A percentile compares a stretch with the other conserved stretches of the same genome.
Evolutionary conservation across 2,888 invertebrate genomes (phyloP).

Genomic region (Enchytraeus crypticus): DNA sequence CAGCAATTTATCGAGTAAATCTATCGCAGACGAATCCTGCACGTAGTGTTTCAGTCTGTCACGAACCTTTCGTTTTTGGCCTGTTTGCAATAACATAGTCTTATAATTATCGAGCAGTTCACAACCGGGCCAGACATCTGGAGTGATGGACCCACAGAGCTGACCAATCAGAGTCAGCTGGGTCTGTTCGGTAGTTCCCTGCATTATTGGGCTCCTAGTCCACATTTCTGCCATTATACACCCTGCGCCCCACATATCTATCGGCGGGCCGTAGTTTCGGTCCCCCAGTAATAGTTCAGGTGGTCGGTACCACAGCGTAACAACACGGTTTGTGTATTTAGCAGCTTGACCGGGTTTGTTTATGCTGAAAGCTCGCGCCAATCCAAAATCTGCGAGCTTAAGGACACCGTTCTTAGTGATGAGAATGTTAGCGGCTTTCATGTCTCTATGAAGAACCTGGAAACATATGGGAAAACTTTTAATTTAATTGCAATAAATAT

Average conservation of each 20-base stretch:
- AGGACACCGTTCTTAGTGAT: constrained; percentile 79
- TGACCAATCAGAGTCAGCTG: constrained; percentile 89
- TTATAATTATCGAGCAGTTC: constrained; percentile 75
- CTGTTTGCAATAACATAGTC: constrained; percentile 42
- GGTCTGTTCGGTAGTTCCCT: constrained; percentile 89
- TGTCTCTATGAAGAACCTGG: constrained; percentile 59
- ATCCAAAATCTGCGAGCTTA: constrained; percentile 93
- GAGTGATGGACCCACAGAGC: constrained; percentile 87
- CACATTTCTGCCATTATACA: constrained; percentile 99
- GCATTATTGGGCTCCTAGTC: constrained; percentile 65
- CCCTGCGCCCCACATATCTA: constrained; percentile 84
- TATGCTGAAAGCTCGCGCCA: constrained; percentile 85
- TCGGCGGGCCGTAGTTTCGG: constrained; percentile 89
- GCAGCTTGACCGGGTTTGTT: constrained; percentile 77
- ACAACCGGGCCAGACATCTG: constrained; percentile 63
- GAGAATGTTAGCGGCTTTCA: constrained; percentile 97
- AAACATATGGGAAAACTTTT: too few relatives aligned
- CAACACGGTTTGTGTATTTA: constrained; percentile 92
- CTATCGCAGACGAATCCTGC: constrained; percentile 82
- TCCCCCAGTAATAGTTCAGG: constrained; percentile 53
- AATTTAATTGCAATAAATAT: too few relatives aligned
- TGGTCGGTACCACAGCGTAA: constrained; percentile 84
- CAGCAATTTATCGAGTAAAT: constrained; percentile 80
- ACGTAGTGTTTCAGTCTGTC: constrained; percentile 70
- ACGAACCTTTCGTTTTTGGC: constrained; percentile 43